Evolutionary conservation across 2,113 vertebrate genomes (phyloP).

Genomic region (Albula goreensis): DNA sequence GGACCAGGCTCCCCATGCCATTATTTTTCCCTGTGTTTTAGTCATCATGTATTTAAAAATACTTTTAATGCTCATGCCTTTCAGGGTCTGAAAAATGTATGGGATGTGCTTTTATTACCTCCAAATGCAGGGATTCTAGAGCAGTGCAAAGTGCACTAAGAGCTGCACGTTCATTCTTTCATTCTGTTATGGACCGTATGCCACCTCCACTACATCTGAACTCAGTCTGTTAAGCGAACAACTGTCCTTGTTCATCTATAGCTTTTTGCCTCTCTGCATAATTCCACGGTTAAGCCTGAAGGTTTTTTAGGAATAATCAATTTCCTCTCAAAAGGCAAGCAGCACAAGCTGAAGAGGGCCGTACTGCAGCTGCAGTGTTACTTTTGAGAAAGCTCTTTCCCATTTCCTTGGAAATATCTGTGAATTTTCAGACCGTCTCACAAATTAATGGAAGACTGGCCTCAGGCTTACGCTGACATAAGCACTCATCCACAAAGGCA

Average conservation of each 20-base stretch:
- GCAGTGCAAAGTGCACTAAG: constrained; percentile 3
- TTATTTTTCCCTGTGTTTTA: background rate
- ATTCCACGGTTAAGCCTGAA: background rate
- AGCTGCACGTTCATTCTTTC: background rate
- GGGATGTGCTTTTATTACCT: constrained; percentile 23
- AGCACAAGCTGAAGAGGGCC: background rate
- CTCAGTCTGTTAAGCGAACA: background rate
- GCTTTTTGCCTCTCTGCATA: background rate
- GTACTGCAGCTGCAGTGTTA: background rate
- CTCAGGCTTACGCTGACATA: background rate
- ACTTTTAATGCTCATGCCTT: constrained; percentile 13
- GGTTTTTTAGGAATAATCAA: constrained; percentile 19
- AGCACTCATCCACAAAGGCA: background rate
- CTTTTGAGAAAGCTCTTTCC: constrained; percentile 14
- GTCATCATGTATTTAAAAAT: constrained; percentile 18
- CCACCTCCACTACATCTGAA: background rate
- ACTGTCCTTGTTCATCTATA: background rate
- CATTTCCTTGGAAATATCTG: background rate
- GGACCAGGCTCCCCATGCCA: no score
- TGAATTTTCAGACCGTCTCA: background rate
- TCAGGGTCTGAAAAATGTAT: constrained; percentile 15
- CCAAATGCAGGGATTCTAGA: background rate
- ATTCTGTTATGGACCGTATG: background rate
- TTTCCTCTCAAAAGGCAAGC: background rate
- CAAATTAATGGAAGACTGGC: background rate